Evolutionary conservation across 2,888 invertebrate species (phyloP).

Genomic region (Fragum whitleyi): DNA sequence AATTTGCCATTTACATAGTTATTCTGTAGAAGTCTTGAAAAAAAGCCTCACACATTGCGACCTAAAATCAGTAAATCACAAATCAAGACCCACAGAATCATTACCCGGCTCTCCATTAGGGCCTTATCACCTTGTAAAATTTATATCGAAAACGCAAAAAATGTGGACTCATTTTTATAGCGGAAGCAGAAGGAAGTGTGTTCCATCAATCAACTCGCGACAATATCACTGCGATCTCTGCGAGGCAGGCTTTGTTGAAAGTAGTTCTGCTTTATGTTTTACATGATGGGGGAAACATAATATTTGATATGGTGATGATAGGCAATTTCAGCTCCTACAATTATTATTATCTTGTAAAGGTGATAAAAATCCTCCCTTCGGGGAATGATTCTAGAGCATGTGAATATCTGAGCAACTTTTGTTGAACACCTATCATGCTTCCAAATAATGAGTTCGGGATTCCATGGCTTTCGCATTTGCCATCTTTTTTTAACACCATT

Average conservation of each 20-base stretch:
- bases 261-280: constrained; percentile 43
- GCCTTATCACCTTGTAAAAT: constrained; percentile 49
- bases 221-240: constrained; percentile 62
- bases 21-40: constrained; percentile 7
- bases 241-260: constrained; percentile 51
- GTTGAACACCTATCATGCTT: not conserved
- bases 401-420: constrained; percentile 8
- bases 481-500: no score
- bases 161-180: constrained; percentile 52
- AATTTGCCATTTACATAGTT: no score
- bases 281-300: constrained; percentile 39
- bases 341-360: constrained; percentile 37
- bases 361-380: constrained; percentile 30
- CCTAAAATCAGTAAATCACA: constrained; percentile 35
- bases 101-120: constrained; percentile 46
- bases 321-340: constrained; percentile 32
- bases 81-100: constrained; percentile 35
- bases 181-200: constrained; percentile 40
- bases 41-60: constrained; percentile 32
- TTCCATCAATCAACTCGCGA: constrained; percentile 54
- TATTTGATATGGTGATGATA: constrained; percentile 41
- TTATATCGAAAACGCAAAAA: constrained; percentile 51
- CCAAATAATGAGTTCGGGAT: no score
- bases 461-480: no score
- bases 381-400: constrained; percentile 8